A percentile compares a stretch with the other conserved stretches of the same genome.
These are phyloP conservation scores for Luffia ferchaultella DNA, from an alignment of 2,888 invertebrate species.

Conservation along the genomic window DNA sequence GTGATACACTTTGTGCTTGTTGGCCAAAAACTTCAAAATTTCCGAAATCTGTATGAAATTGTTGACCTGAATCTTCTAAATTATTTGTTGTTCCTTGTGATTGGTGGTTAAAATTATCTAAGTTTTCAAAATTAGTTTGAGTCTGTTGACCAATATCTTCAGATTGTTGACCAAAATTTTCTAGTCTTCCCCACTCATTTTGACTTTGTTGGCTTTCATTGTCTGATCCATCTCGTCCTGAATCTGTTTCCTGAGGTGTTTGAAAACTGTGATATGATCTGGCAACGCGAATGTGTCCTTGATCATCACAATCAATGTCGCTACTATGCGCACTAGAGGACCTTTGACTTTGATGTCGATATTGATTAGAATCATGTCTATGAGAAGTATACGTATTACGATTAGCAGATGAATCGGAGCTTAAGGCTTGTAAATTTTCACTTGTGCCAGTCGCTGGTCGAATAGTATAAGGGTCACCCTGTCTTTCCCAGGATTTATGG, in stretches of 20 bases:
- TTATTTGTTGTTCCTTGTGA: constrained; percentile 12
- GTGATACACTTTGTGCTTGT: constrained; percentile 18
- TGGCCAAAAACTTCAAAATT: constrained; percentile 24
- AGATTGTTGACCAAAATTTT: constrained; percentile 15
- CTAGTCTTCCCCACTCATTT: constrained; percentile 5
- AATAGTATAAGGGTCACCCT: constrained; percentile 57
- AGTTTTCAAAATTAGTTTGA: constrained; percentile 17
- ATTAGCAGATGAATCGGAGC: constrained; percentile 23
- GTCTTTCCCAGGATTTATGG: constrained; percentile 59
- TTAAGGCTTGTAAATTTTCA: constrained; percentile 26
- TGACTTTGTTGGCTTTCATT: constrained; percentile 13
- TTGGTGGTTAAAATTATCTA: constrained; percentile 20
- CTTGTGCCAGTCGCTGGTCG: constrained; percentile 30
- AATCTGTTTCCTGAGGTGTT: constrained; percentile 13
- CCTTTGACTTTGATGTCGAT: constrained; percentile 22
- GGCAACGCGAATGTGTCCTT: constrained; percentile 33
- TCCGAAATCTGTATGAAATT: constrained; percentile 16
- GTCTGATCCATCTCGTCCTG: constrained; percentile 13
- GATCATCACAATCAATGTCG: constrained; percentile 30
- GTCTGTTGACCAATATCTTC: constrained; percentile 12
- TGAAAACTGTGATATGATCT: constrained; percentile 26
- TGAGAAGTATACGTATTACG: constrained; percentile 25
- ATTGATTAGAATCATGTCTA: constrained; percentile 29
- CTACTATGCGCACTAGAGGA: constrained; percentile 16
- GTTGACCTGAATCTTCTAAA: constrained; percentile 21